Base-by-base conservation (phyloP, 2,888 invertebrate species). In the Lycocerus yunnanus region DNA sequence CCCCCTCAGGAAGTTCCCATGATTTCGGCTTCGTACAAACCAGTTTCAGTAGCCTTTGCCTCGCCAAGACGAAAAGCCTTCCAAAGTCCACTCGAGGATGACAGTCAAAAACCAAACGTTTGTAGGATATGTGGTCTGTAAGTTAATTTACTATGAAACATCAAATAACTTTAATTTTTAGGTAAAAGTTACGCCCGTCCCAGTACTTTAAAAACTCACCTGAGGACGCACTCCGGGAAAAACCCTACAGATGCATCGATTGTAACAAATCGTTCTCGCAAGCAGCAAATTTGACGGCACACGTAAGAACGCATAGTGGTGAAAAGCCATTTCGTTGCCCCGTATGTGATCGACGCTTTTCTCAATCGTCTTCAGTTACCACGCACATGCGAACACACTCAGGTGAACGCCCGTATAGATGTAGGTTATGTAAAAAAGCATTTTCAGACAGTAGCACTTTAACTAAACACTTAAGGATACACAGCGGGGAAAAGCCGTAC, bases 361-460 rank as follows among this genome's bases (percentile, higher is more conserved):
- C 98, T 75, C 99, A 99, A 85, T 93, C 93, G 86, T 97, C 97
- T 82, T 94, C 94, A 69, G 97, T 99, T 70, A 99, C 99, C 72
- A 99, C 99, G 80, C 99, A 99, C 90, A 98, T 98, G 97, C 91
- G 99, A 85, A 99, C 99, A n/a, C 99, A 99, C 88, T 97, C 97
- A n/a, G 99, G 98, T n/a, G 98, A 99, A 86, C 90, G 98, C 73
- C 99, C 99, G 0, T 98, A 99, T 87, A 84, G 89, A 65, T 99
- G 99, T 88, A 91, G 96, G 80, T 93, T 97, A 83, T 99, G 99
- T 88, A 97, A 97, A 86, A 99, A 99, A 86, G 97, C 98, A 3
- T 99, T 99, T 88, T 98, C 98, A 4, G 99, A 99, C 88, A 98
- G 98, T 84, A 98, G 98, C 58, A 99, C 99, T 1, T 89, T 99